Base-by-base conservation (phyloP, 2,797 vertebrate genomes). In the Pipistrellus kuhlii region DNA sequence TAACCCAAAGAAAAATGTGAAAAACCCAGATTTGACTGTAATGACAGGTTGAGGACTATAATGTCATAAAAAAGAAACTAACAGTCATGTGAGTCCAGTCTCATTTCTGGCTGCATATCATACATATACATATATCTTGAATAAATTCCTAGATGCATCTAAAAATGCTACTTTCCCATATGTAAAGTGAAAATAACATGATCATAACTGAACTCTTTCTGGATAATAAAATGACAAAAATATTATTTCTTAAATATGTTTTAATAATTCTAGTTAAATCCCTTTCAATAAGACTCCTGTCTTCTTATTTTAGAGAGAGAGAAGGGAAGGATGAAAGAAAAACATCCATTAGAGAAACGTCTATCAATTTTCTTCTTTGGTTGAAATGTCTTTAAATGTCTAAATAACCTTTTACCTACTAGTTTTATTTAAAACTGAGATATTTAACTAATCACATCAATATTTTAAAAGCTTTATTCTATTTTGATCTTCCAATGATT, bases 321-420 rank as follows among this genome's bases (percentile, higher is more conserved):
- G 55, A 25, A 15, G 27, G 13, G 59, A 27, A 30, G 27, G 2
- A 14, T 2, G 12, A 30, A 25, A 59, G 57, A 59, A 13, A 62
- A 59, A 59, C 12, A 59, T 59, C 13, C 57, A 59, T 12, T 25
- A 59, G 57, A 27, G 25, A 59, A 62, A 62, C 59, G 30, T 62
- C 59, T 62, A 62, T 62, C 59, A 62, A 62, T 30, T 30, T 62
- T 62, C 59, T 86, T 2, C 1, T 92, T 91, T 35, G 7, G 7
- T 9, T 81, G 23, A 88, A 94, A 77, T 71, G 59, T 12, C 10
- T 81, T 81, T 78, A 48, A 18, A 85, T 86, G 86, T 75, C 13
- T 85, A 51, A 87, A 57, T 15, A 25, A 68, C 3, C 0, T 32
- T 72, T 32, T n/a, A 66, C 15, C 57, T 85, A 35, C 1, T 71